Percentiles rank a stretch among this genome's conserved stretches.
Evolutionary conservation across 2,797 vertebrate genomes (phyloP).

Genomic region (Gymnothorax javanicus): DNA sequence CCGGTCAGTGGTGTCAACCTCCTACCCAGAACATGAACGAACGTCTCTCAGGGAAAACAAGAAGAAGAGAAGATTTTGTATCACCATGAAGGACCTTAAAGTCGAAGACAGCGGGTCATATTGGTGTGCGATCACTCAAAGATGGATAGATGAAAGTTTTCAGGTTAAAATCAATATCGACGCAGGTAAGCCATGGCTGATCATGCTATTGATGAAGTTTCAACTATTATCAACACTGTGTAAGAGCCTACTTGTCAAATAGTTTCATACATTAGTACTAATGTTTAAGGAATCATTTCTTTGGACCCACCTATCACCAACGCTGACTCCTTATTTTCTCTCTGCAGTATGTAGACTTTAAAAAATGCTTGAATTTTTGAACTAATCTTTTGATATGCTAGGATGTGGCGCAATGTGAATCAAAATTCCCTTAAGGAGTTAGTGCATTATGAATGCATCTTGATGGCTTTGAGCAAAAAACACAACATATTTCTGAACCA

Average conservation of each 20-base stretch:
- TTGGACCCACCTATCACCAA: not conserved
- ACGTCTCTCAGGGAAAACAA: not conserved
- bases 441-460: not conserved
- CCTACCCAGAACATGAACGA: accelerated
- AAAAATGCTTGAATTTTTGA: not conserved
- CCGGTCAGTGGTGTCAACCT: not conserved
- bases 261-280: not conserved
- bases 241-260: not conserved
- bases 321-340: not conserved
- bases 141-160: not conserved
- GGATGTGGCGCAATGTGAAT: not conserved
- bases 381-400: not conserved
- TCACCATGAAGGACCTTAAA: conserved; percentile 3
- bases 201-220: not conserved
- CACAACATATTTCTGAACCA: not conserved
- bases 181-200: not conserved
- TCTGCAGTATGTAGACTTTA: not conserved
- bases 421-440: not conserved
- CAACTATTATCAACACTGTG: not conserved
- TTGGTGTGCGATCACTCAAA: not conserved
- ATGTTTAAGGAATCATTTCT: not conserved
- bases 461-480: not conserved
- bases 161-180: not conserved
- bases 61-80: not conserved
- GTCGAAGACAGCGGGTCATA: not conserved